Conservation (phyloP, 2,113 vertebrate species). For the Tragelaphus scriptus region DNA sequence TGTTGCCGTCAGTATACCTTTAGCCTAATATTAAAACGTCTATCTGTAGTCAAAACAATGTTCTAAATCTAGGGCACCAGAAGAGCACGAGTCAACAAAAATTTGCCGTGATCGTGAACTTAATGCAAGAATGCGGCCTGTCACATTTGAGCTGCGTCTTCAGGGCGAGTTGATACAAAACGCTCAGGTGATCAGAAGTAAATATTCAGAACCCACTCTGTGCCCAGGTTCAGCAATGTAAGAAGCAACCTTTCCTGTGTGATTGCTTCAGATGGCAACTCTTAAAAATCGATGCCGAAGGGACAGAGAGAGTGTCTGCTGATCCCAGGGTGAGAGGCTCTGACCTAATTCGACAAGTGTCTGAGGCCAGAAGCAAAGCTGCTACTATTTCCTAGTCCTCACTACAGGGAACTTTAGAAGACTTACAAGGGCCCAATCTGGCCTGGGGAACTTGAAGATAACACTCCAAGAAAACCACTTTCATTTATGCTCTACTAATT, state of each 20-base stretch:
- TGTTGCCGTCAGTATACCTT: background rate
- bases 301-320: background rate
- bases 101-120: background rate
- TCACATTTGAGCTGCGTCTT: background rate
- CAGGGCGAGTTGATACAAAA: background rate
- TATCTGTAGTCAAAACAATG: background rate
- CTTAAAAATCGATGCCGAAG: background rate
- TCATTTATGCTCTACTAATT: slow-evolving; percentile 42
- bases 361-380: background rate
- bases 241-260: background rate
- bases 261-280: background rate
- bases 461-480: background rate
- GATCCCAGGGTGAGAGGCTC: background rate
- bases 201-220: background rate
- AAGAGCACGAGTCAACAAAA: background rate
- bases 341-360: slow-evolving; percentile 3
- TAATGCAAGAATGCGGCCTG: background rate
- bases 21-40: background rate
- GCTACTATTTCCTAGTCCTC: background rate
- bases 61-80: background rate
- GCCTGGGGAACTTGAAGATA: background rate
- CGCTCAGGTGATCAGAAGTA: background rate
- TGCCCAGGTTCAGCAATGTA: background rate
- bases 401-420: background rate
- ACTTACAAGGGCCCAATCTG: background rate